Percentiles rank a stretch among this genome's conserved stretches.
Conservation (phyloP, 2,797 vertebrate species). For the Enteromius argenteus region DNA sequence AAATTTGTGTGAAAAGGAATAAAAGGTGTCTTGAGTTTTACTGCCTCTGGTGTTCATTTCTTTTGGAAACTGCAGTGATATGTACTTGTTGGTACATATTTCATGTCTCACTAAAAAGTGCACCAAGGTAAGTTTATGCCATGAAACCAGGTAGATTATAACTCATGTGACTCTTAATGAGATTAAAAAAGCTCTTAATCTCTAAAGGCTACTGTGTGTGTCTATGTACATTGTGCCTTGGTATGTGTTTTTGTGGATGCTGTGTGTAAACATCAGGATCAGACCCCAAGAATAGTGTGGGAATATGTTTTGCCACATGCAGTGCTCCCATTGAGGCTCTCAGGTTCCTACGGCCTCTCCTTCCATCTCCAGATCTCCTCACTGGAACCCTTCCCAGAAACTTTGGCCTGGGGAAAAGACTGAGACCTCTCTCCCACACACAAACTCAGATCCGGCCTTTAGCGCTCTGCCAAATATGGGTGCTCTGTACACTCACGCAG, state of each 20-base stretch:
- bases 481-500: conserved; percentile 51
- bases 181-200: background rate
- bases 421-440: conserved; percentile 59
- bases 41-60: too few relatives aligned
- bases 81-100: too few relatives aligned
- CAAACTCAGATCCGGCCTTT: conserved; percentile 39
- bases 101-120: too few relatives aligned
- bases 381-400: conserved; percentile 61
- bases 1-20: too few relatives aligned
- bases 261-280: conserved; percentile 24
- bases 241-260: conserved; percentile 22
- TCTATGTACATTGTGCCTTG: background rate
- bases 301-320: conserved; percentile 56
- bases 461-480: conserved; percentile 59
- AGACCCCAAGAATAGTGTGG: conserved; percentile 53
- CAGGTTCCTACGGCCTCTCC: conserved; percentile 30
- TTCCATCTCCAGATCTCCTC: conserved; percentile 50
- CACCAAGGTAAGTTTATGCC: too few relatives aligned
- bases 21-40: too few relatives aligned
- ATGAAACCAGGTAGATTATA: background rate
- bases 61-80: too few relatives aligned
- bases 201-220: background rate
- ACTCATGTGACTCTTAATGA: background rate
- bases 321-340: conserved; percentile 48
- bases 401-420: conserved; percentile 59